Conservation (phyloP, 2,888 invertebrate species). For the Drosophila neotestacea region DNA sequence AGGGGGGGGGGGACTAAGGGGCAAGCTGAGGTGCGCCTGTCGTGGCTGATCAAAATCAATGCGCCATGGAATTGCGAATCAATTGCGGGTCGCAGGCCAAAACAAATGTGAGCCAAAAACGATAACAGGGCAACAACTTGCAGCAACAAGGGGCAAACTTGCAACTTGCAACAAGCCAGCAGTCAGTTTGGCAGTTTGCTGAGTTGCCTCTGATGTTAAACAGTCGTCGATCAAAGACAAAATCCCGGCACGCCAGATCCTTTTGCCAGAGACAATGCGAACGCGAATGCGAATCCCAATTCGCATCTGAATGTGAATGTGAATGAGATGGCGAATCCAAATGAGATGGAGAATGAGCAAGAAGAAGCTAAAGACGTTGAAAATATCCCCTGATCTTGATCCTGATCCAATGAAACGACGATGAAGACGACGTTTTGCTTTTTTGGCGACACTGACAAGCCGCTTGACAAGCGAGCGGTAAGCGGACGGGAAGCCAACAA, state of each 20-base stretch:
- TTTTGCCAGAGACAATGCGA: slow-evolving; percentile 29
- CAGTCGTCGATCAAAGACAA: slow-evolving; percentile 79
- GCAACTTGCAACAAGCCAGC: slow-evolving; percentile 15
- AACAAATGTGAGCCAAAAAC: slow-evolving; percentile 38
- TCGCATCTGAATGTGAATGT: slow-evolving; percentile 17
- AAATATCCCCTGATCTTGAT: not conserved
- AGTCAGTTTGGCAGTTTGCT: slow-evolving; percentile 25
- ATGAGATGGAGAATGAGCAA: slow-evolving; percentile 2
- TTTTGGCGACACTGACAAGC: slow-evolving; percentile 80
- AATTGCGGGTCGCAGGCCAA: slow-evolving; percentile 69
- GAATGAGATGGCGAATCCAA: slow-evolving; percentile 1
- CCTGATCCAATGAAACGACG: slow-evolving; percentile 29
- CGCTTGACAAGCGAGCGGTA: slow-evolving; percentile 50
- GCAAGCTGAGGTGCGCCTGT: slow-evolving; percentile 64
- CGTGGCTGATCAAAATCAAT: slow-evolving; percentile 80
- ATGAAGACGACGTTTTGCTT: slow-evolving; percentile 81
- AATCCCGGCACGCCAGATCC: slow-evolving; percentile 65
- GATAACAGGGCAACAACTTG: slow-evolving; percentile 13
- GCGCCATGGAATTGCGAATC: slow-evolving; percentile 77
- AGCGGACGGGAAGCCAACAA: not conserved
- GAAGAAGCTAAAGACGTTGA: not conserved
- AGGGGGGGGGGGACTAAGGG: slow-evolving; percentile 6
- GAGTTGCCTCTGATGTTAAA: slow-evolving; percentile 67
- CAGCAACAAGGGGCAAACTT: slow-evolving; percentile 8
- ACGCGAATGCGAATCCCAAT: slow-evolving; percentile 31